These are phyloP conservation scores for Camptogramma bilineatum DNA, from an alignment of 2,888 invertebrate genomes.

Conservation along the genomic window DNA sequence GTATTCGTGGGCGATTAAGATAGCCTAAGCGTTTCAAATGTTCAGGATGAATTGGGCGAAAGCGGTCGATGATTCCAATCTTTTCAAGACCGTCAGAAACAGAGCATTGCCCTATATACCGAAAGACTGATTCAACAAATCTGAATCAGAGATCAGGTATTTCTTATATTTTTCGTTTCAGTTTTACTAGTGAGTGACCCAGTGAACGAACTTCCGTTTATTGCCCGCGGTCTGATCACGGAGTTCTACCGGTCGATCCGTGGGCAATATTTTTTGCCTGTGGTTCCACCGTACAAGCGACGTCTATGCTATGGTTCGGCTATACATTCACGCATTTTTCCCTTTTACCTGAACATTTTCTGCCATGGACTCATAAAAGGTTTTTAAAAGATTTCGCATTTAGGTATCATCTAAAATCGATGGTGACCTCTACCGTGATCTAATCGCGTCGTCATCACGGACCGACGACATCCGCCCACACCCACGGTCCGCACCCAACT, in stretches of 20 bases:
- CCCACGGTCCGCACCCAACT: conserved; percentile 53
- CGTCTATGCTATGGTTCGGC: too few species aligned
- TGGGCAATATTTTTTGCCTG: too few species aligned
- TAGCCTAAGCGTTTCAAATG: conserved; percentile 20
- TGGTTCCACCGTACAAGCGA: too few species aligned
- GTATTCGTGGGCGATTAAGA: conserved; percentile 29
- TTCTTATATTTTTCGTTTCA: background rate
- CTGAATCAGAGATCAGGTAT: background rate
- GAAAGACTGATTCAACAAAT: background rate
- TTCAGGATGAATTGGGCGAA: conserved; percentile 6
- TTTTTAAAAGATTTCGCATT: background rate
- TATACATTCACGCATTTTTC: too few species aligned
- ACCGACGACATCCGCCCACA: conserved; percentile 52
- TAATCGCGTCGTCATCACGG: conserved; percentile 37
- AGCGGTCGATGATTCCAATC: background rate
- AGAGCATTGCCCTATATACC: background rate
- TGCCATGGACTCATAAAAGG: too few species aligned
- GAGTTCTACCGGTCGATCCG: too few species aligned
- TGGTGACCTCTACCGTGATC: conserved; percentile 36
- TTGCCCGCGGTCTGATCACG: too few species aligned
- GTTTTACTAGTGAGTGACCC: background rate
- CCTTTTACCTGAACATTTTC: too few species aligned
- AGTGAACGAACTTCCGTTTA: too few species aligned
- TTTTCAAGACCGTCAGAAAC: background rate
- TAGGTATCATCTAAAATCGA: conserved; percentile 26